These are phyloP conservation scores for Sebastes nivosus DNA, from an alignment of 2,797 vertebrate genomes.

Conservation along the genomic window DNA sequence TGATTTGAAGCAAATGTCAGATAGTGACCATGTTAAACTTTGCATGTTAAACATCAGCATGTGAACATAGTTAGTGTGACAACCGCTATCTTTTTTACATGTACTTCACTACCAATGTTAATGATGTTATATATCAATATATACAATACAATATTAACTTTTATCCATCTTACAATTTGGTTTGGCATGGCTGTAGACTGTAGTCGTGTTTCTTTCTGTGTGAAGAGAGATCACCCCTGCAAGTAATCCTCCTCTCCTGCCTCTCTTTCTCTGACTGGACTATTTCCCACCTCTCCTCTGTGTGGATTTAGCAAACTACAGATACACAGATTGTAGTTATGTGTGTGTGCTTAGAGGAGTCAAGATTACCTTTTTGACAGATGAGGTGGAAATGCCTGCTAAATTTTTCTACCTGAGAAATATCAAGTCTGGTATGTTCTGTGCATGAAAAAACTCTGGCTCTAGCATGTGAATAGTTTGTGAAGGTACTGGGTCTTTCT, in stretches of 20 bases:
- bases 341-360: conserved; percentile 1
- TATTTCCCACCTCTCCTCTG: neutral
- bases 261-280: conserved; percentile 3
- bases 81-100: neutral
- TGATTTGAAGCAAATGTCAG: too few relatives aligned
- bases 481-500: conserved; percentile 24
- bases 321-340: neutral
- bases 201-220: neutral
- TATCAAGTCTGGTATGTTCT: conserved; percentile 10
- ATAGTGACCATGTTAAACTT: neutral
- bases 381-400: conserved; percentile 39
- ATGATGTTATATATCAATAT: too few relatives aligned
- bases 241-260: conserved; percentile 26
- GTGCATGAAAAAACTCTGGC: conserved; percentile 17
- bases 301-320: conserved; percentile 2
- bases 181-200: neutral
- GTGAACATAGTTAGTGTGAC: neutral
- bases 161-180: too few relatives aligned
- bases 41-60: neutral
- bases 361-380: conserved; percentile 19
- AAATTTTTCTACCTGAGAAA: conserved; percentile 7
- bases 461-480: neutral
- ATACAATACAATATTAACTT: too few relatives aligned
- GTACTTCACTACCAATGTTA: neutral
- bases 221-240: conserved; percentile 11